Percentiles rank a stretch among this genome's conserved stretches.
These are phyloP conservation scores for Adoxophyes honmai DNA, from an alignment of 1,140 invertebrate genomes.

Conservation along the genomic window DNA sequence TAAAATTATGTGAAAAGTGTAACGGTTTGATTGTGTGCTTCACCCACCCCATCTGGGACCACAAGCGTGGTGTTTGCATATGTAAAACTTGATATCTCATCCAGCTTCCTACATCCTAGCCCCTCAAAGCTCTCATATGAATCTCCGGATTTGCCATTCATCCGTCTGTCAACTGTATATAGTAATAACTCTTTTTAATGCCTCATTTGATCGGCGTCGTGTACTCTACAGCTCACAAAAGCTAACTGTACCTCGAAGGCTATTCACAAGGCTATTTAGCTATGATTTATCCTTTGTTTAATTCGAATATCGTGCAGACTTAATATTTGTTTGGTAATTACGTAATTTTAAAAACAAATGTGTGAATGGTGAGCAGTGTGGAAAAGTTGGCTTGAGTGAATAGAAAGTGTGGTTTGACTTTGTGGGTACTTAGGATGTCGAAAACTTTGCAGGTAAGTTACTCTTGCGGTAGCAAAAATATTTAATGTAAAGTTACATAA, in stretches of 20 bases:
- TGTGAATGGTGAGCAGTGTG: conserved; percentile 16
- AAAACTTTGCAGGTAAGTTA: too few species aligned
- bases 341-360: conserved; percentile 24
- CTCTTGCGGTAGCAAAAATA: too few species aligned
- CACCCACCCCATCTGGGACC: neutral
- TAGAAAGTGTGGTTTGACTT: too few species aligned
- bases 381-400: too few species aligned
- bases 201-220: conserved; percentile 57
- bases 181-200: conserved; percentile 70
- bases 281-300: conserved; percentile 62
- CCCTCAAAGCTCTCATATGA: conserved; percentile 34
- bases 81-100: conserved; percentile 9
- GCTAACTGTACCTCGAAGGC: conserved; percentile 48
- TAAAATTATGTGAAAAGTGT: neutral
- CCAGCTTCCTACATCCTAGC: neutral
- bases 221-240: conserved; percentile 53
- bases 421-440: too few species aligned
- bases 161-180: conserved; percentile 54
- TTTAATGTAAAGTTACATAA: too few species aligned
- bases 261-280: conserved; percentile 59
- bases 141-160: conserved; percentile 53
- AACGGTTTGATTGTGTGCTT: neutral
- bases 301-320: conserved; percentile 55
- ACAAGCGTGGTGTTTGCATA: too few species aligned
- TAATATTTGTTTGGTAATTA: conserved; percentile 28